phyloP scores from a whole-genome alignment of 37 sponge, comb jelly and placozoan species.

The Theonella swinhoei region DNA sequence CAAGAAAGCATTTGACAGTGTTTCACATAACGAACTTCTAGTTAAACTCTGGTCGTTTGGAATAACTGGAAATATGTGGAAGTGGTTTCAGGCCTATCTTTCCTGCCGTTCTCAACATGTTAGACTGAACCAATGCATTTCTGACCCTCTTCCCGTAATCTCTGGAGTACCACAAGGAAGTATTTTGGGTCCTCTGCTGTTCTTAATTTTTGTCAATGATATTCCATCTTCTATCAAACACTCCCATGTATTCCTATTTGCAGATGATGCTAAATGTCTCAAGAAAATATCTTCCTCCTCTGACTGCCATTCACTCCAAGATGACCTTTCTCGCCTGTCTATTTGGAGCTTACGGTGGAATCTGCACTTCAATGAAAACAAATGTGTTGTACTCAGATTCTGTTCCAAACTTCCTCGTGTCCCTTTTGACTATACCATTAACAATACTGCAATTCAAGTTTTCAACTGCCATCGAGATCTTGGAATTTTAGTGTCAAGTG shows the following conservation, averaged over 20 bases:
- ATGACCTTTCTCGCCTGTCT: neutral
- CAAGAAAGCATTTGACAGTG: constrained; percentile 55
- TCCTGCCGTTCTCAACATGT: constrained; percentile 11
- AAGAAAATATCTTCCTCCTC: neutral
- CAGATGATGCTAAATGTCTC: constrained; percentile 20
- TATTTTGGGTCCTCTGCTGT: constrained; percentile 25
- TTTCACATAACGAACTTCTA: constrained; percentile 42
- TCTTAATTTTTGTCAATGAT: constrained; percentile 25
- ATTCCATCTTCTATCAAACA: neutral
- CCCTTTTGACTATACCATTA: neutral
- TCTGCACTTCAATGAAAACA: neutral
- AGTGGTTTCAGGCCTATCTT: constrained; percentile 6
- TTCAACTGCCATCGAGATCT: too few relatives aligned
- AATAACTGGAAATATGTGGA: constrained; percentile 37
- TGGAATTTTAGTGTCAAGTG: too few relatives aligned
- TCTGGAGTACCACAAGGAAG: constrained; percentile 51
- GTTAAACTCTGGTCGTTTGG: constrained; percentile 31
- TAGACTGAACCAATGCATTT: neutral
- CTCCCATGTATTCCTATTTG: neutral
- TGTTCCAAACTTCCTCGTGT: neutral
- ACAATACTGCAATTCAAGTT: neutral
- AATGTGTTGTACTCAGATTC: neutral
- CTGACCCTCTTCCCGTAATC: constrained; percentile 3
- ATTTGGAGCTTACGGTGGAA: neutral
- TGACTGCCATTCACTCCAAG: neutral